These are phyloP conservation scores for Setophaga petechia DNA, from an alignment of 2,113 vertebrate species.

Conservation along the genomic window DNA sequence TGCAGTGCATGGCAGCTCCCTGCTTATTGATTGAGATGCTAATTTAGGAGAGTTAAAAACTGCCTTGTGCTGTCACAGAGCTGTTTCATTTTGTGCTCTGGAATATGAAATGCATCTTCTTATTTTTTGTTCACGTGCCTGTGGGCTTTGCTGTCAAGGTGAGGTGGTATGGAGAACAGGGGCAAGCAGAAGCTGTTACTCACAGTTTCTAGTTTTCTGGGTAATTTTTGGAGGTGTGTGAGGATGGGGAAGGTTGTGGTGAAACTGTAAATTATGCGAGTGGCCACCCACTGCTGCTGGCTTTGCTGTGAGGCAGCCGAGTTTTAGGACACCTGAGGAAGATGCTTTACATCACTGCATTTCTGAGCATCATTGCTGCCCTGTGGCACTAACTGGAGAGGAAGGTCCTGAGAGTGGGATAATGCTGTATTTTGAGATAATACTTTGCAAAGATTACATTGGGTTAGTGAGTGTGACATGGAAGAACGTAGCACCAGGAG, in stretches of 20 bases:
- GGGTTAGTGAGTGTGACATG: neutral
- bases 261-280: neutral
- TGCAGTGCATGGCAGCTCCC: conserved; percentile 27
- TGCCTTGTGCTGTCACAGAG: conserved; percentile 7
- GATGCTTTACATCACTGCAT: neutral
- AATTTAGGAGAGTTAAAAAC: conserved; percentile 46
- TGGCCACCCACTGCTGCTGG: neutral
- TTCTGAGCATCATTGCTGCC: neutral
- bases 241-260: neutral
- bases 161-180: neutral
- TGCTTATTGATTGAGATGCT: conserved; percentile 41
- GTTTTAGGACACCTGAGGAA: neutral
- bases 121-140: neutral
- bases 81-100: neutral
- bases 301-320: neutral
- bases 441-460: neutral
- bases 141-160: neutral
- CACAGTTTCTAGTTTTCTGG: neutral
- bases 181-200: neutral
- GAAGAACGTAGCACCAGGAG: neutral
- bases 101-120: neutral
- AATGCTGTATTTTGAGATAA: neutral
- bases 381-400: neutral
- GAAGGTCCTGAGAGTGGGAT: neutral
- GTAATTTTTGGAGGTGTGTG: neutral